Evolutionary conservation across 2,113 vertebrate species (phyloP).

Genomic region (Carlito syrichta): DNA sequence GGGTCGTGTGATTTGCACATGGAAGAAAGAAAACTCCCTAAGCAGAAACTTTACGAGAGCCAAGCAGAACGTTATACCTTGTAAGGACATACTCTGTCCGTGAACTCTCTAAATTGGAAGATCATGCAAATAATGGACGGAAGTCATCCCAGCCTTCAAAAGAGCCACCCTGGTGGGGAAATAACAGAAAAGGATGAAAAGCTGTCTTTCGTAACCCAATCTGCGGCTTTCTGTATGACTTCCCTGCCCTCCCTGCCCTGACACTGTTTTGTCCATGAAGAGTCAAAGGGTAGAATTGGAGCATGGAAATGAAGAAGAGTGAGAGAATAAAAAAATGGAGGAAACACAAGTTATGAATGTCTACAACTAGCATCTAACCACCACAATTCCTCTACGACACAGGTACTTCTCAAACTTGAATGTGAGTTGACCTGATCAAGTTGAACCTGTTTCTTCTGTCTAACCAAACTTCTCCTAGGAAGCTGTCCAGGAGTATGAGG

Average conservation of each 20-base stretch:
- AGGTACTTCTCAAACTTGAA: neutral
- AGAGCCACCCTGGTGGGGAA: neutral
- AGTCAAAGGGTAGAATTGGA: neutral
- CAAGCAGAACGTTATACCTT: slow-evolving; percentile 55
- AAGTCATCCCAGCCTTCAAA: slow-evolving; percentile 68
- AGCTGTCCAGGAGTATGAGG: neutral
- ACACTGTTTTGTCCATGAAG: neutral
- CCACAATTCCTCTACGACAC: neutral
- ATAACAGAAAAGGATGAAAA: neutral
- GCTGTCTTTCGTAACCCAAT: neutral
- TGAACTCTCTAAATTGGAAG: slow-evolving; percentile 60
- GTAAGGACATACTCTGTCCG: slow-evolving; percentile 55
- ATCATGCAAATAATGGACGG: slow-evolving; percentile 60
- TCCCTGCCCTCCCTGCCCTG: neutral
- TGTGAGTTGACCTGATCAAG: neutral
- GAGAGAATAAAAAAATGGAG: neutral
- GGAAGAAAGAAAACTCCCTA: slow-evolving; percentile 48
- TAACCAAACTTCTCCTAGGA: neutral
- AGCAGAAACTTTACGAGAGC: slow-evolving; percentile 54
- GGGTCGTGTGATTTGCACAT: slow-evolving; percentile 36
- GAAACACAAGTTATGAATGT: neutral
- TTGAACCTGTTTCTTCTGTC: neutral
- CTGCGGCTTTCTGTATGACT: neutral
- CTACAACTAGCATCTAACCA: neutral
- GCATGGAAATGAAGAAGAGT: neutral